phyloP scores from a whole-genome alignment of 2,797 vertebrate genomes.

The Serranus cabrilla region DNA sequence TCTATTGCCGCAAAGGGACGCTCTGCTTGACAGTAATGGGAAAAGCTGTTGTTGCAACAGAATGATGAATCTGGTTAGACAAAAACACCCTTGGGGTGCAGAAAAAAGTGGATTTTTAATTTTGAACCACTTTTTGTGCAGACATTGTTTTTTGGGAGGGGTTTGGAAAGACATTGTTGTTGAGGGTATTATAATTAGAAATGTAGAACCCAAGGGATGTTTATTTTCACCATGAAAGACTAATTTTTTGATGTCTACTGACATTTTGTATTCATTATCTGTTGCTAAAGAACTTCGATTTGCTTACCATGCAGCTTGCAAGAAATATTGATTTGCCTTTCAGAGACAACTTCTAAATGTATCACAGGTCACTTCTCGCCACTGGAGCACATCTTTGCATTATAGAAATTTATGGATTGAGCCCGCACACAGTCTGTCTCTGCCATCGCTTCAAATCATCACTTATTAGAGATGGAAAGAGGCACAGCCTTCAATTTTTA shows the following conservation, averaged over 20 bases:
- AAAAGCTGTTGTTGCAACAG: conserved; percentile 67
- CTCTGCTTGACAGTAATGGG: conserved; percentile 73
- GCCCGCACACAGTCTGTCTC: conserved; percentile 51
- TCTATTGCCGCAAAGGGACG: conserved; percentile 72
- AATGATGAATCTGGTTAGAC: conserved; percentile 68
- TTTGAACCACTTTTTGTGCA: conserved; percentile 44
- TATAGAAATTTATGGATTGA: conserved; percentile 75
- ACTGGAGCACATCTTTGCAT: conserved; percentile 74
- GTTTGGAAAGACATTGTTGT: conserved; percentile 31
- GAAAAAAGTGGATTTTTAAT: conserved; percentile 58
- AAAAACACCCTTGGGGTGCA: conserved; percentile 64
- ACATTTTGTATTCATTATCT: conserved; percentile 81
- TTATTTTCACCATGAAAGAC: conserved; percentile 53
- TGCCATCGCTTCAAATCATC: conserved; percentile 69
- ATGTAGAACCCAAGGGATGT: conserved; percentile 49
- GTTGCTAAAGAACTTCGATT: conserved; percentile 79
- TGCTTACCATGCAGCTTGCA: conserved; percentile 72
- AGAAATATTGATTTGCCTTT: conserved; percentile 81
- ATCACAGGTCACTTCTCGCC: conserved; percentile 71
- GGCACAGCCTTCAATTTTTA: conserved; percentile 45
- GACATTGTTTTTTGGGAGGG: conserved; percentile 28
- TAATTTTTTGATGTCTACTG: conserved; percentile 59
- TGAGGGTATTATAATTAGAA: conserved; percentile 56
- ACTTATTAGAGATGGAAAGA: conserved; percentile 60
- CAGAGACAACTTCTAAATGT: conserved; percentile 70